Evolutionary conservation across 2,113 vertebrate genomes (phyloP), one percentile per base, ranked within the genome.

Genomic region (Andinoacara biseriatus): DNA sequence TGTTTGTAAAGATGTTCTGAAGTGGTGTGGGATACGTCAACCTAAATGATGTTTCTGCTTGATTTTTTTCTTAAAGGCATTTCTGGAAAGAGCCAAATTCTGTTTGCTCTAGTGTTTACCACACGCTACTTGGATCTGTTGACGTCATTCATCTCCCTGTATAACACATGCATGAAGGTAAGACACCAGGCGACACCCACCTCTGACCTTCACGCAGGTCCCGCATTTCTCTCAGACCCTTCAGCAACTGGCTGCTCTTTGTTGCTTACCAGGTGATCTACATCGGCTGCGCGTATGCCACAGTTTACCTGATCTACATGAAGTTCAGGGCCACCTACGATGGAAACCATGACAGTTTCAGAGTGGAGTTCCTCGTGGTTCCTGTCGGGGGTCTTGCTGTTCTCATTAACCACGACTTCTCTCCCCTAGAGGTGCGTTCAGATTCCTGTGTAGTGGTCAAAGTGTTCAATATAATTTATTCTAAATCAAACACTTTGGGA

Each of bases 131-230:
- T 99, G 97, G 98, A 99, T 94, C 96, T 99, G 92, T 97, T 99
- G 91, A 97, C 96, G 86, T 96, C 98, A 63, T 99, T 98, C 94
- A 99, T 99, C 95, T 99, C 98, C 69, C 92, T 99, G 82, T 99
- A 99, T 94, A 99, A 99, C 94, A 98, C 97, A 58, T 93, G 91
- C 95, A 99, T 99, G 98, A 99, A 99, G 98, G 98, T 99, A 96
- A 89, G 91, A 38, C 10, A 22, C 31, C 20, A 3, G 1, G 31
- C 31, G 20, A 3, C 26, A 38, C 58, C 54, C 49, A 35, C 58
- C 1, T 35, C 52, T 65, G 22, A 75, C 24, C 11, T 22, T 75
- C 4, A 38, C 1, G 20, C 5, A 40, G 14, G 26, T 59, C 14
- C 17, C 1, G 3, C 2, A 2, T 85, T 58, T 62, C 26, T 52